phyloP scores from a whole-genome alignment of 2,797 vertebrate species.

The Scomberomorus guttatus region DNA sequence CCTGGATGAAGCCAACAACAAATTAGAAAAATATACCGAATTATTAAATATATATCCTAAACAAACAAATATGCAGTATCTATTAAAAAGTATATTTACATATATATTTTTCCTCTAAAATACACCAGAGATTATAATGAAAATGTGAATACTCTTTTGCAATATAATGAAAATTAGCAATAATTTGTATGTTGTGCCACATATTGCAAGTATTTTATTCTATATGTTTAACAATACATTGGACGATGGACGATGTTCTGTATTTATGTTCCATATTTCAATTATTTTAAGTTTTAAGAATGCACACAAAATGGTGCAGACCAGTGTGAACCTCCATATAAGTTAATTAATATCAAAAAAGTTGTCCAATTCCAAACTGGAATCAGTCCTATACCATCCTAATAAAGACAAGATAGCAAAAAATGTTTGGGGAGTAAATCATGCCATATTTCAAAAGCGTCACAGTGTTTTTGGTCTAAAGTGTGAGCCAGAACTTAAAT shows the following conservation, averaged over 20 bases:
- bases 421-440: no score
- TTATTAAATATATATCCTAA: background rate
- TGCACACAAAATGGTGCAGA: no score
- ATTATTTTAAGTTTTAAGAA: background rate
- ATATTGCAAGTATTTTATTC: no score
- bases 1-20: background rate
- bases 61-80: background rate
- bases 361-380: no score
- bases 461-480: background rate
- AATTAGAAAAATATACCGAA: background rate
- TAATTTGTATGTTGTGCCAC: no score
- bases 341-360: no score
- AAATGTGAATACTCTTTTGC: background rate
- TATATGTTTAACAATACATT: no score
- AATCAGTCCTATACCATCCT: background rate
- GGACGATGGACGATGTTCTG: no score
- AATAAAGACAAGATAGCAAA: background rate
- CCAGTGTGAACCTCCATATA: no score
- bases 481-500: background rate
- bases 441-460: no score
- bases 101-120: no score
- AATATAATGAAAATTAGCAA: background rate
- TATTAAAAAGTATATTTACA: background rate
- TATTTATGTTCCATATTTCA: no score
- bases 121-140: background rate